Conservation (phyloP, 2,113 vertebrate species). For the Scytalopus superciliaris region DNA sequence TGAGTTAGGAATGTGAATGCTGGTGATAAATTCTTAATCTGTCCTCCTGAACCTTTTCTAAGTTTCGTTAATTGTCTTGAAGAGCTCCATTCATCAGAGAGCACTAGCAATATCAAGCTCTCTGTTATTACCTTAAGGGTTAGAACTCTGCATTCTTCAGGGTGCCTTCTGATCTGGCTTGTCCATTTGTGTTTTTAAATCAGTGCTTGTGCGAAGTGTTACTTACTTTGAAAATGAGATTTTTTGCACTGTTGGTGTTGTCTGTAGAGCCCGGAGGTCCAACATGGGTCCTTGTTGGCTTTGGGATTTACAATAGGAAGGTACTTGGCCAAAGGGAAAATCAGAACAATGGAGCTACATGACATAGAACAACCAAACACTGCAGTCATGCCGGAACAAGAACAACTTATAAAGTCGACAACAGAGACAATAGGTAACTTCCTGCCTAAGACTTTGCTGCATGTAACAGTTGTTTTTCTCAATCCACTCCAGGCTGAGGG, state of each 20-base stretch:
- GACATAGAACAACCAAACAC: conserved; percentile 64
- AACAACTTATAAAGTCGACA: conserved; percentile 84
- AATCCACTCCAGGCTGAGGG: neutral
- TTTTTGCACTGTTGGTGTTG: conserved; percentile 13
- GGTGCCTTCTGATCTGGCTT: neutral
- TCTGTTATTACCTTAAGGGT: neutral
- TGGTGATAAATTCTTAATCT: neutral
- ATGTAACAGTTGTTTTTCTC: neutral
- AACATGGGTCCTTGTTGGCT: conserved; percentile 93
- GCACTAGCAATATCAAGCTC: neutral
- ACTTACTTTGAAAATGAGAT: conserved; percentile 18
- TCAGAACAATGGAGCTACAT: conserved; percentile 62
- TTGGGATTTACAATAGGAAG: conserved; percentile 93
- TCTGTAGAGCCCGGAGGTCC: conserved; percentile 89
- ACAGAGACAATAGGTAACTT: conserved; percentile 89
- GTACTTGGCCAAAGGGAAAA: conserved; percentile 85
- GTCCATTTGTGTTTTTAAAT: neutral
- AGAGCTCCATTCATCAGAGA: neutral
- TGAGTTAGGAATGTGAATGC: neutral
- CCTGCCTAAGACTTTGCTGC: neutral
- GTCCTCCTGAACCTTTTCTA: neutral
- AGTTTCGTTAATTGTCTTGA: neutral
- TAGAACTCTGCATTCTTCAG: neutral
- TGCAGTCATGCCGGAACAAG: conserved; percentile 77
- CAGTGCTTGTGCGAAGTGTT: neutral